Base-by-base conservation (phyloP, 2,113 vertebrate species). In the Phyllostomus discolor region DNA sequence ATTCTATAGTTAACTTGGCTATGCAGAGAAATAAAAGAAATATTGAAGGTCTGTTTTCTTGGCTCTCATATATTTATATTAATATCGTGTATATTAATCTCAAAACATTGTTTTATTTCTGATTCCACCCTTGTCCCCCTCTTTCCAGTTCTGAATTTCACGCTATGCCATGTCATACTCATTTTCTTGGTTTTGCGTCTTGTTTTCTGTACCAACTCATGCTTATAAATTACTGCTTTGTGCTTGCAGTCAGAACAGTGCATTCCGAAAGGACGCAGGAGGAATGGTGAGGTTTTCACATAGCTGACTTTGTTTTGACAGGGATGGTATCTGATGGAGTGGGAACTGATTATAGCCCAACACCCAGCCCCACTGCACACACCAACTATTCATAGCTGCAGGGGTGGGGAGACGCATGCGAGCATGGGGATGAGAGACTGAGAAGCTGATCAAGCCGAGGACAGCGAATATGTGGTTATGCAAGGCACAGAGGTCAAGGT, bases 231-330 rank as follows among this genome's bases (percentile, higher is more conserved):
- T 85, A 85, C 72, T 31, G 62, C 97, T 96, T 96, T 96, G 97
- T 96, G 1, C 54, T 75, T 54, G 41, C 41, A 76, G 84, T 85
- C 35, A 57, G 90, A 95, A 54, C 66, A 82, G 85, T 28, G 46
- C 88, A 93, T 96, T 98, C 96, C 92, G 10, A 46, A 73, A 90
- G 82, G 85, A 88, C 88, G 70, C 92, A 88, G 75, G 95, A 59
- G 62, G 91, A 54, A 83, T 41, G 79, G 78, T 14, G 64, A 89
- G 90, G 73, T 54, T 95, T 92, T 66, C 93, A 93, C 96, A 96
- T 59, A 93, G 57, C 95, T 83, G 86, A 96, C 93, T 95, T 95
- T 96, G 96, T 95, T 96, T 97, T 95, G 97, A 94, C 88, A 82
- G 86, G 59, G 81, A 70, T 94, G 95, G 89, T 92, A 96, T 96